Conservation (phyloP, 2,113 vertebrate genomes). For the Microtus ochrogaster region DNA sequence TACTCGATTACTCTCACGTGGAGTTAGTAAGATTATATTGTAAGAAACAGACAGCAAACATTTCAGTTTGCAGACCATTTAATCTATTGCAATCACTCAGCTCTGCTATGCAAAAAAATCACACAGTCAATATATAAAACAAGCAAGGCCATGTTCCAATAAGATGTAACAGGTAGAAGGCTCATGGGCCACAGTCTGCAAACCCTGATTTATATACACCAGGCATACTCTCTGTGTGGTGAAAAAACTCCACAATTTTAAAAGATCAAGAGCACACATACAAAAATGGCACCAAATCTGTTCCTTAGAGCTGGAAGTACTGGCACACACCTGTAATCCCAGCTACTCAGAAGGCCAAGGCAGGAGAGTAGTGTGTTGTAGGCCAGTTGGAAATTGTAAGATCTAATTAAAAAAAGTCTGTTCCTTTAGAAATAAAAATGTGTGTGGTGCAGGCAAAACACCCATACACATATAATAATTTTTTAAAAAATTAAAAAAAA, state of each 20-base stretch:
- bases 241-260: conserved; percentile 22
- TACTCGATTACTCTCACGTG: not conserved
- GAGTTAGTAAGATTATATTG: not conserved
- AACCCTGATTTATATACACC: not conserved
- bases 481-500: conserved; percentile 23
- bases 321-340: not conserved
- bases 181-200: not conserved
- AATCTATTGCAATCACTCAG: conserved; percentile 12
- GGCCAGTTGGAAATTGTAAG: not conserved
- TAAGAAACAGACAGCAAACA: conserved; percentile 7
- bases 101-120: not conserved
- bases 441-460: not conserved
- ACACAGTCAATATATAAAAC: not conserved
- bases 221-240: not conserved
- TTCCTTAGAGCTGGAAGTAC: not conserved
- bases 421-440: not conserved
- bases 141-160: not conserved
- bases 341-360: not conserved
- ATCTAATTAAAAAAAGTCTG: not conserved
- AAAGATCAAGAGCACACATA: conserved; percentile 54
- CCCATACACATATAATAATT: not conserved
- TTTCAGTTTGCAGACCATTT: not conserved
- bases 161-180: not conserved
- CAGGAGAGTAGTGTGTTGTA: not conserved
- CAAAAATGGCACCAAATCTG: conserved; percentile 54